These are phyloP conservation scores for Limnodromus scolopaceus DNA, from an alignment of 2,797 vertebrate genomes.

Conservation along the genomic window DNA sequence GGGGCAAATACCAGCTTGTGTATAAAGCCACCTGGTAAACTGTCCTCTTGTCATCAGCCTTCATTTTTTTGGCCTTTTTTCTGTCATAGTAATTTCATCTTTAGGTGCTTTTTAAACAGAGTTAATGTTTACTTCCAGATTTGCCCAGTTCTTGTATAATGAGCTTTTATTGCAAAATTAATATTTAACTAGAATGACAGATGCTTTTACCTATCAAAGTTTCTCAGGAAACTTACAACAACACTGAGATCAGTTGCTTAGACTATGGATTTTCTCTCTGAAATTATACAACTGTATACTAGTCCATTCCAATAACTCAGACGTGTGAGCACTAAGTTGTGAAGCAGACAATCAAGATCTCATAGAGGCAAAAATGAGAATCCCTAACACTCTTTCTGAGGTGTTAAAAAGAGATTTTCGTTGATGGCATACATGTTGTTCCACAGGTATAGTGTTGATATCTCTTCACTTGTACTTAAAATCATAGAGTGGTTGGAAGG, in stretches of 20 bases:
- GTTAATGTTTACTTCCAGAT: neutral
- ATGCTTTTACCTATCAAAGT: neutral
- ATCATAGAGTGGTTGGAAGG: neutral
- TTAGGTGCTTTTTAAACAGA: neutral
- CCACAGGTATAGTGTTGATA: constrained; percentile 15
- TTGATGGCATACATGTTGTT: constrained; percentile 49
- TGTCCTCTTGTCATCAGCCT: neutral
- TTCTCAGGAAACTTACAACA: constrained; percentile 31
- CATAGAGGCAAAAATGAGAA: constrained; percentile 57
- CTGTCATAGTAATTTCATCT: neutral
- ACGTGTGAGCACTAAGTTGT: constrained; percentile 29
- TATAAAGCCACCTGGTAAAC: neutral
- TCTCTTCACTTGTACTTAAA: neutral
- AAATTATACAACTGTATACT: constrained; percentile 19
- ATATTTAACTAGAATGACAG: neutral
- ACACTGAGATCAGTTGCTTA: neutral
- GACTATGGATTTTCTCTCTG: constrained; percentile 27
- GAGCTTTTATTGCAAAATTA: neutral
- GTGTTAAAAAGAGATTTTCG: constrained; percentile 49
- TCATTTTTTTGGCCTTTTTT: neutral
- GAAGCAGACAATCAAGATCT: constrained; percentile 19
- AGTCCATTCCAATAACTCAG: constrained; percentile 33
- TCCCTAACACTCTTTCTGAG: constrained; percentile 26
- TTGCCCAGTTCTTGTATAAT: neutral
- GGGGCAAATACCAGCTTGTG: neutral